A percentile compares a stretch with the other conserved stretches of the same genome.
These are phyloP conservation scores for Platichthys flesus DNA, from an alignment of 2,113 vertebrate species.

Conservation along the genomic window DNA sequence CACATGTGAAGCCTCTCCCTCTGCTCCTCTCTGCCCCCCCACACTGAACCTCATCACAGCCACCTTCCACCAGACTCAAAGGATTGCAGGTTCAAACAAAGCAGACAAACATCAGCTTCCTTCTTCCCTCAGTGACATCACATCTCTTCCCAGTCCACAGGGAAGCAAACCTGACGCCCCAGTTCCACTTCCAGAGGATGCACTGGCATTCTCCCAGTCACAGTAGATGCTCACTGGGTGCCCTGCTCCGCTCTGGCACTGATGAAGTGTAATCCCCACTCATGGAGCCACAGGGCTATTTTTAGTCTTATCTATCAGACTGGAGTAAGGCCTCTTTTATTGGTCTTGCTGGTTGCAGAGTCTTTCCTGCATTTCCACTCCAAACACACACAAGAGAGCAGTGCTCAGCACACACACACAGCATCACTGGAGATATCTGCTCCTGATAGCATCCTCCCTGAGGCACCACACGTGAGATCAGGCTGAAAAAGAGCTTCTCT, in stretches of 20 bases:
- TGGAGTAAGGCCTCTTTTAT: constrained; percentile 46
- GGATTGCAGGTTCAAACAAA: too few relatives aligned
- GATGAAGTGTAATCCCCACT: constrained; percentile 73
- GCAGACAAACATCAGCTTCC: too few relatives aligned
- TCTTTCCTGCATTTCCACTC: neutral
- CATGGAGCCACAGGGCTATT: constrained; percentile 69
- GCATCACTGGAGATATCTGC: neutral
- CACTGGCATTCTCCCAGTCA: constrained; percentile 14
- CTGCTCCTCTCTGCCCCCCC: too few relatives aligned
- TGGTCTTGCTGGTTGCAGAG: neutral
- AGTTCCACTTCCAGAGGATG: neutral
- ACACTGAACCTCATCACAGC: too few relatives aligned
- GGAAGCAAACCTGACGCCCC: neutral
- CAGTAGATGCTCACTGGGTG: constrained; percentile 5
- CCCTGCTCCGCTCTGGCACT: constrained; percentile 53
- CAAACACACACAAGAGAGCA: neutral
- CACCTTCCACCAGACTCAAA: too few relatives aligned
- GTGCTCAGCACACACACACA: neutral
- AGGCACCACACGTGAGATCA: too few relatives aligned
- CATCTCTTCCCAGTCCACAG: too few relatives aligned
- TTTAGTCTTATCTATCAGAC: constrained; percentile 72
- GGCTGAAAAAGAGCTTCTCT: too few relatives aligned
- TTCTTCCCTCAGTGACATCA: too few relatives aligned
- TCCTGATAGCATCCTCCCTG: too few relatives aligned
- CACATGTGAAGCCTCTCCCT: too few relatives aligned